Evolutionary conservation across 2,113 vertebrate genomes (phyloP).

Genomic region (Cynopterus brachyotis): DNA sequence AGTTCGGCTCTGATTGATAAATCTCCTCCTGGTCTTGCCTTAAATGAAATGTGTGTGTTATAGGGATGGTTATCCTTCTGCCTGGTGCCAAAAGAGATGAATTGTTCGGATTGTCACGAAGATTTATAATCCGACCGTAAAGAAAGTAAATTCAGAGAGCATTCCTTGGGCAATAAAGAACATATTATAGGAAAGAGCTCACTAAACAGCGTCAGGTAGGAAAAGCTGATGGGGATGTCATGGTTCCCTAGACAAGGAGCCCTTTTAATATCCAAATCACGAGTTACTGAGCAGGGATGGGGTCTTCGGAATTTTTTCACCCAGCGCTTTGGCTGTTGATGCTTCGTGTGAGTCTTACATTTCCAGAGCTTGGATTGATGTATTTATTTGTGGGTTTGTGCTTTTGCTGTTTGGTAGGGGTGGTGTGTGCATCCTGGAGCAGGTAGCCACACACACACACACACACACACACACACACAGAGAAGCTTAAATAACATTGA

Average conservation of each 20-base stretch:
- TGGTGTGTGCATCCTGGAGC: neutral
- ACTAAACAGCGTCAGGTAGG: slow-evolving; percentile 64
- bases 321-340: neutral
- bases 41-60: slow-evolving; percentile 65
- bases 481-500: neutral
- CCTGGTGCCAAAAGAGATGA: slow-evolving; percentile 57
- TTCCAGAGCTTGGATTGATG: neutral
- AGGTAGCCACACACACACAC: neutral
- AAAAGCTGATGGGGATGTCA: slow-evolving; percentile 39
- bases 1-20: slow-evolving; percentile 33
- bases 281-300: neutral
- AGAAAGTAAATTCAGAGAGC: slow-evolving; percentile 71
- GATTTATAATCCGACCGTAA: slow-evolving; percentile 60
- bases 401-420: neutral
- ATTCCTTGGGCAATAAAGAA: slow-evolving; percentile 70
- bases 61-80: slow-evolving; percentile 54
- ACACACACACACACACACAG: neutral
- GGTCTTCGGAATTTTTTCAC: neutral
- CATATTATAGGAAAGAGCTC: slow-evolving; percentile 67
- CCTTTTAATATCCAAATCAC: neutral
- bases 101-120: slow-evolving; percentile 68
- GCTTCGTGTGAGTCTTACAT: neutral
- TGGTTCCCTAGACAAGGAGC: neutral
- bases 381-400: neutral
- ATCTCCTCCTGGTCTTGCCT: slow-evolving; percentile 54